These are phyloP conservation scores for Rhinolophus ferrumequinum DNA, from an alignment of 2,113 vertebrate genomes.

Conservation along the genomic window DNA sequence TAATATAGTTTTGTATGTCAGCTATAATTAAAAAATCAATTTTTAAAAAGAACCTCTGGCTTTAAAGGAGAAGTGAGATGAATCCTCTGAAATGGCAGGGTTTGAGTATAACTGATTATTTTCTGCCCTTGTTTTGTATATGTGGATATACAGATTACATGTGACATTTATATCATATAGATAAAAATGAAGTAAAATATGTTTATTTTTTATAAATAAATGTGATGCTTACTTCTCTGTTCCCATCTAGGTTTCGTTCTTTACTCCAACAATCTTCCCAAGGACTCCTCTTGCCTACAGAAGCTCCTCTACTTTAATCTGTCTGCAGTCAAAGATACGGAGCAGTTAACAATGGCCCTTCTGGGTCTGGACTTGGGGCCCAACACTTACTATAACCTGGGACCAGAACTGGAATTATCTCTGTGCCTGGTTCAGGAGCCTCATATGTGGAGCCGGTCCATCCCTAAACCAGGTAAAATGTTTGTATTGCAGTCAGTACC, in stretches of 20 bases:
- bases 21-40: not conserved
- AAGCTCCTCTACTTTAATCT: slow-evolving; percentile 72
- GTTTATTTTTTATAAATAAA: not conserved
- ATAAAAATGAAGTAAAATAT: not conserved
- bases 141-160: not conserved
- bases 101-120: not conserved
- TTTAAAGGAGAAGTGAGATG: not conserved
- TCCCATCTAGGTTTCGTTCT: slow-evolving; percentile 59
- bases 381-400: slow-evolving; percentile 46
- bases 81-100: not conserved
- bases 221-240: not conserved
- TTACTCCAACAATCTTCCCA: not conserved
- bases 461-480: not conserved
- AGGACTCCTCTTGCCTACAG: slow-evolving; percentile 10
- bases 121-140: not conserved
- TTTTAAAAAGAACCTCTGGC: not conserved
- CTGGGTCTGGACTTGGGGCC: slow-evolving; percentile 67
- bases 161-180: not conserved
- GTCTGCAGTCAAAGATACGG: slow-evolving; percentile 37
- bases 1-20: not conserved
- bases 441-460: rapidly evolving
- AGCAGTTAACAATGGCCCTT: slow-evolving; percentile 60
- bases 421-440: slow-evolving; percentile 32
- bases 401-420: slow-evolving; percentile 47
- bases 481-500: slow-evolving; percentile 11